Base-by-base conservation (phyloP, 2,113 vertebrate genomes). In the Pipa parva region DNA sequence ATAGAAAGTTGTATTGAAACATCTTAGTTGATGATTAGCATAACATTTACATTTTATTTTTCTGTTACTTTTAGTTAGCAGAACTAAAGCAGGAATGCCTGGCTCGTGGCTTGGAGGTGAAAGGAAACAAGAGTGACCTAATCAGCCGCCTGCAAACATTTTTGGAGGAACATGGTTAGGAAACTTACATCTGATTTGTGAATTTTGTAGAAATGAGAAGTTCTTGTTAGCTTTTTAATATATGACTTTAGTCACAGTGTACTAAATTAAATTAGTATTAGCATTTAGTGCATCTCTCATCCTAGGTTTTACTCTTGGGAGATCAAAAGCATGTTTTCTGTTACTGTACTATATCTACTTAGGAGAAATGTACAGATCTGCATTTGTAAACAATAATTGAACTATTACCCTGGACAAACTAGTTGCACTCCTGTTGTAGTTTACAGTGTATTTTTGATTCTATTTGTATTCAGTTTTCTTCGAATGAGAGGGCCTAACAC, bases 21-120 rank as follows among this genome's bases (percentile, higher is more conserved):
- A n/a, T n/a, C n/a, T n/a, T 3, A 5, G 18, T 20, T 46, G 7
- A 46, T 46, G 42, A n/a, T 17, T 45, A 31, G 25, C n/a, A 17
- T 22, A 13, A 4, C 68, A 9, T 9, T 36, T 36, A 12, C 3
- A 31, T 36, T 36, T 36, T 5, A 12, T 51, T 21, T 66, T 12
- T 29, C 55, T 72, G 11, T 73, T 36, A 72, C 33, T 61, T 25
- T 57, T 59, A 95, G 93, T 77, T 96, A 79, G 92, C 93, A 0
- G 94, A 97, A 59, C 79, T 95, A 79, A 92, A 93, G 81, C 93
- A 95, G 74, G 94, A 96, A 62, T 96, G 93, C 25, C 88, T 92
- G 62, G 93, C 93, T 24, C 82, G 93, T 13, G 93, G 92, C 4
- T 74, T 96, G 76, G 92, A 94, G 0, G 86, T 88, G 22, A 96